Evolutionary conservation across 2,888 invertebrate species (phyloP).

Genomic region (Athripsodes cinereus): DNA sequence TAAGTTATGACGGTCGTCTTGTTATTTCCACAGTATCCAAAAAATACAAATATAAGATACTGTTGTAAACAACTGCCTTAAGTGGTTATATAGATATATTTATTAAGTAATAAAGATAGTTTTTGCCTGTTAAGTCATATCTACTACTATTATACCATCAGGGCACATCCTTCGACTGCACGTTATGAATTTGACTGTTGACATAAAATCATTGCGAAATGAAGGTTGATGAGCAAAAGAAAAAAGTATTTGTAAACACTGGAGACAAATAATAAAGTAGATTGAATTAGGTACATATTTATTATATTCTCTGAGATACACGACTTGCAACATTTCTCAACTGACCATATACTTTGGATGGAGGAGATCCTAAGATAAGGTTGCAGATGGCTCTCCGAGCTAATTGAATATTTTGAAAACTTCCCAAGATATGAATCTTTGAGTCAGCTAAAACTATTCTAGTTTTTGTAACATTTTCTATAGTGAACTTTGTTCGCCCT

Average conservation of each 20-base stretch:
- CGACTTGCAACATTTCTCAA: slow-evolving; percentile 79
- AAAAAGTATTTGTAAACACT: too few relatives aligned
- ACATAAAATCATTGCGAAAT: too few relatives aligned
- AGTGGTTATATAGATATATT: too few relatives aligned
- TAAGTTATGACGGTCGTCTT: slow-evolving; percentile 94
- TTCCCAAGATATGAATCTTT: slow-evolving; percentile 95
- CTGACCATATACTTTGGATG: slow-evolving; percentile 96
- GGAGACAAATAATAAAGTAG: neutral
- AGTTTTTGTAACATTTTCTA: slow-evolving; percentile 98
- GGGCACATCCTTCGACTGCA: too few relatives aligned
- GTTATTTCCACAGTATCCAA: slow-evolving; percentile 91
- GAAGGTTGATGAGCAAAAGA: too few relatives aligned
- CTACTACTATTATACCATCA: too few relatives aligned
- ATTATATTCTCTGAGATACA: slow-evolving; percentile 72
- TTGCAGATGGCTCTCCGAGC: slow-evolving; percentile 94
- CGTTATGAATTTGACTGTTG: too few relatives aligned
- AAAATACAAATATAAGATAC: slow-evolving; percentile 89
- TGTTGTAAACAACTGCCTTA: neutral
- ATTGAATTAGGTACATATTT: neutral
- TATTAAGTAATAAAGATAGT: too few relatives aligned
- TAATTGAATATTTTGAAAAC: slow-evolving; percentile 92
- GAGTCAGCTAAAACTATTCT: slow-evolving; percentile 95
- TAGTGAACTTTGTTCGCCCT: slow-evolving; percentile 94
- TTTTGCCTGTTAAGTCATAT: too few relatives aligned
- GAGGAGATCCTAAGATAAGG: slow-evolving; percentile 93